A percentile compares a stretch with the other conserved stretches of the same genome.
Evolutionary conservation across 1,140 invertebrate genomes (phyloP).

Genomic region (Oscheius sp.): DNA sequence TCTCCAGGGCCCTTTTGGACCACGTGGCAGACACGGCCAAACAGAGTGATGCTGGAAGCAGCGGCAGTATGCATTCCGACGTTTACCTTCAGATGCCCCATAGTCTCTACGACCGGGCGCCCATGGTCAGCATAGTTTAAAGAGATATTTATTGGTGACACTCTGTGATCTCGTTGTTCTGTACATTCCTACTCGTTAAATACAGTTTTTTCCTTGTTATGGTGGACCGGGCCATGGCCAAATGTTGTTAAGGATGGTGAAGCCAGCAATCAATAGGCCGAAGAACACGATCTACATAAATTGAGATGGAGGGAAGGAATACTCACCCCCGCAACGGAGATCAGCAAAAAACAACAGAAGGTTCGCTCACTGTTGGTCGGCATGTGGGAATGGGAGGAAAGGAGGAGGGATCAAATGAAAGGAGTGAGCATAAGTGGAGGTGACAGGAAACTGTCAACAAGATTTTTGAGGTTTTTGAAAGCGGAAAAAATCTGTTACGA

Average conservation of each 20-base stretch:
- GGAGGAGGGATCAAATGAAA: background rate
- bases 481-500: no score
- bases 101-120: slow-evolving; percentile 34
- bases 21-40: slow-evolving; percentile 14
- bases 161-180: background rate
- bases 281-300: background rate
- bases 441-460: no score
- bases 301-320: background rate
- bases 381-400: background rate
- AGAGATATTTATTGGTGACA: background rate
- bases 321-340: background rate
- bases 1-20: slow-evolving; percentile 32
- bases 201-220: no score
- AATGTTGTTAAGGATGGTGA: background rate
- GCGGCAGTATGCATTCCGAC: background rate
- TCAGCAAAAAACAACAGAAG: background rate
- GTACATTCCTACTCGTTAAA: background rate
- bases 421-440: no score
- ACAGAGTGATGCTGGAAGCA: slow-evolving; percentile 11
- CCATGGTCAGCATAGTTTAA: slow-evolving; percentile 40
- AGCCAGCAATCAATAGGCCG: background rate
- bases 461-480: no score
- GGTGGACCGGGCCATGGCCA: background rate
- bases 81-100: slow-evolving; percentile 9
- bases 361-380: background rate